phyloP scores from a whole-genome alignment of 2,888 invertebrate genomes.

The Doris montereyensis region DNA sequence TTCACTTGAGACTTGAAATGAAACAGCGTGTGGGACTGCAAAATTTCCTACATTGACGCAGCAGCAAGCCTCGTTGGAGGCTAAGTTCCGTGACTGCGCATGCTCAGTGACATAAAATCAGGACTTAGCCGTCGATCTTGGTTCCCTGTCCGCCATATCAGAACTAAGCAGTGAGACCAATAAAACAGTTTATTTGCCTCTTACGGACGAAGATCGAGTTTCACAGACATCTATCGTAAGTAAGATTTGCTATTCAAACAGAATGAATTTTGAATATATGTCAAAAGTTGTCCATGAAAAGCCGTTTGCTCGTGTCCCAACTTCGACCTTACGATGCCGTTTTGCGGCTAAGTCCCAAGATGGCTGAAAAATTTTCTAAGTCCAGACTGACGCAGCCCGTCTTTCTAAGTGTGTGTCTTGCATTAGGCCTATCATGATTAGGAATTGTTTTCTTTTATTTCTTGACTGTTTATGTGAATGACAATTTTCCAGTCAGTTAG shows the following conservation, averaged over 20 bases:
- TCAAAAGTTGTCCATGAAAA: not conserved
- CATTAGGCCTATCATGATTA: too few species aligned
- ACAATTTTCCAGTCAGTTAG: too few species aligned
- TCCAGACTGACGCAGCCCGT: too few species aligned
- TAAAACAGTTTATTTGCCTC: conserved; percentile 21
- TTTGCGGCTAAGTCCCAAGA: conserved; percentile 41
- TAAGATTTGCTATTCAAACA: not conserved
- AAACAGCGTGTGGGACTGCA: too few species aligned
- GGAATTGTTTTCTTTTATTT: too few species aligned
- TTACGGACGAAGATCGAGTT: conserved; percentile 18
- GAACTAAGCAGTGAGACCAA: not conserved
- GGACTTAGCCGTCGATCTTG: conserved; percentile 28
- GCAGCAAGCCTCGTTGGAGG: too few species aligned
- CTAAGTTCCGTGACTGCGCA: too few species aligned
- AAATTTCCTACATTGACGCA: too few species aligned
- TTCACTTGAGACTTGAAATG: too few species aligned
- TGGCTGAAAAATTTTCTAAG: conserved; percentile 42
- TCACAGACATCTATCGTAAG: conserved; percentile 28
- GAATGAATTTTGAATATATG: not conserved
- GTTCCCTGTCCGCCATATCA: conserved; percentile 41
- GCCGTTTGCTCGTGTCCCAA: conserved; percentile 10
- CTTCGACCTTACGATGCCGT: not conserved
- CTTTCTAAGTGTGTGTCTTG: too few species aligned
- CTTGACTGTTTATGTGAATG: too few species aligned
- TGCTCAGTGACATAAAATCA: too few species aligned